Evolutionary conservation across 2,113 vertebrate species (phyloP).

Genomic region (Eulemur rufifrons): DNA sequence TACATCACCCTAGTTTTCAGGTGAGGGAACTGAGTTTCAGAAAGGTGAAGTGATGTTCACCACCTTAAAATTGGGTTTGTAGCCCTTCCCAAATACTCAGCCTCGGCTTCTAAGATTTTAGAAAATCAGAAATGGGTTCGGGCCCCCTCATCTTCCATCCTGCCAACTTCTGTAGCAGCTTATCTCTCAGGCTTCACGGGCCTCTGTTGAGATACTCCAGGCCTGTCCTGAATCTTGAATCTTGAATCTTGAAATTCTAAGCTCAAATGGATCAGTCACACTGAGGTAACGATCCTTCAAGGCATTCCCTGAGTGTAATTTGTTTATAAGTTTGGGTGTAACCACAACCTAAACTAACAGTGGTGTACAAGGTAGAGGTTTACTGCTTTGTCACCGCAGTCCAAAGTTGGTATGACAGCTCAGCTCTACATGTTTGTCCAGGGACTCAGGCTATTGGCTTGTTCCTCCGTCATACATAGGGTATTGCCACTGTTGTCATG

Average conservation of each 20-base stretch:
- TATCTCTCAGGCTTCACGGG: neutral
- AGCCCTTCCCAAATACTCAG: neutral
- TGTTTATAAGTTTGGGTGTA: neutral
- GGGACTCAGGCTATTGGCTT: neutral
- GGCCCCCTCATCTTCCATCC: neutral
- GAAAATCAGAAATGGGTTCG: constrained; percentile 1
- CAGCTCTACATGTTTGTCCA: neutral
- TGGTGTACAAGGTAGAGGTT: neutral
- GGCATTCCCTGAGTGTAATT: neutral
- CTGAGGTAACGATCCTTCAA: neutral
- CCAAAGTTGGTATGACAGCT: neutral
- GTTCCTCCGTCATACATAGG: neutral
- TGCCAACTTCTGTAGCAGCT: neutral
- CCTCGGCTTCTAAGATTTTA: neutral
- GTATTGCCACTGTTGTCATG: neutral
- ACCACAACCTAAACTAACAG: neutral
- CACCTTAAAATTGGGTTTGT: neutral
- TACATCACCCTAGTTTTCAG: neutral
- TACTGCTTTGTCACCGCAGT: neutral
- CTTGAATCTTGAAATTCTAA: constrained; percentile 25
- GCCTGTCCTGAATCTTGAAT: neutral
- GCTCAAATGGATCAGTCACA: neutral
- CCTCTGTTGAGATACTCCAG: neutral
- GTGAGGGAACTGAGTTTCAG: neutral
- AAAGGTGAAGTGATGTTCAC: neutral